phyloP scores from a whole-genome alignment of 2,888 invertebrate species.

The Meghimatium bilineatum region DNA sequence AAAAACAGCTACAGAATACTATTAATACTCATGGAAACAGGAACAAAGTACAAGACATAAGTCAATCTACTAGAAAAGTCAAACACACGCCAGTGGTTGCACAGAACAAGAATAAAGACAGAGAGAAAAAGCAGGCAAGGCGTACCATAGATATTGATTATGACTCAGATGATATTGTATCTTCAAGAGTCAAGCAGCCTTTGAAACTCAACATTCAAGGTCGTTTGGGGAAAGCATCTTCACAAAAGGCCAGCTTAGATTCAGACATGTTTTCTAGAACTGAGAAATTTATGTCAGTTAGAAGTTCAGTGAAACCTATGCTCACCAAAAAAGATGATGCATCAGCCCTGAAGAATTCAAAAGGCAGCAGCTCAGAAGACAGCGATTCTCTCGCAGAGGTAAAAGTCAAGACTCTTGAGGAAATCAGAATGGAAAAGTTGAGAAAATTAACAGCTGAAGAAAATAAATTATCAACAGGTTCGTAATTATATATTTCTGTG shows the following conservation, averaged over 20 bases:
- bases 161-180: slow-evolving; percentile 40
- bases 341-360: slow-evolving; percentile 1
- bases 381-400: slow-evolving; percentile 51
- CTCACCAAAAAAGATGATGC: background rate
- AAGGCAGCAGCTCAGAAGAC: slow-evolving; percentile 30
- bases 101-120: background rate
- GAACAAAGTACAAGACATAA: background rate
- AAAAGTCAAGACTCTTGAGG: slow-evolving; percentile 63
- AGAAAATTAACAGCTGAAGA: slow-evolving; percentile 49
- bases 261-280: background rate
- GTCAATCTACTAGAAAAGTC: background rate
- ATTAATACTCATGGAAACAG: background rate
- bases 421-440: slow-evolving; percentile 63
- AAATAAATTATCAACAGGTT: slow-evolving; percentile 39
- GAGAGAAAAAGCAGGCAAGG: background rate
- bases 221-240: slow-evolving; percentile 35
- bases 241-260: background rate
- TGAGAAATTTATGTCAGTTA: slow-evolving; percentile 5
- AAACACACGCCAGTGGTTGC: background rate
- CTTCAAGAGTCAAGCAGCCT: slow-evolving; percentile 20
- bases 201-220: slow-evolving; percentile 34
- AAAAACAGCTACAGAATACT: background rate
- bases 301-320: background rate
- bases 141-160: slow-evolving; percentile 31
- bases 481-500: background rate